Conservation (phyloP, 2,113 vertebrate genomes). For the Motacilla tschutschensis region DNA sequence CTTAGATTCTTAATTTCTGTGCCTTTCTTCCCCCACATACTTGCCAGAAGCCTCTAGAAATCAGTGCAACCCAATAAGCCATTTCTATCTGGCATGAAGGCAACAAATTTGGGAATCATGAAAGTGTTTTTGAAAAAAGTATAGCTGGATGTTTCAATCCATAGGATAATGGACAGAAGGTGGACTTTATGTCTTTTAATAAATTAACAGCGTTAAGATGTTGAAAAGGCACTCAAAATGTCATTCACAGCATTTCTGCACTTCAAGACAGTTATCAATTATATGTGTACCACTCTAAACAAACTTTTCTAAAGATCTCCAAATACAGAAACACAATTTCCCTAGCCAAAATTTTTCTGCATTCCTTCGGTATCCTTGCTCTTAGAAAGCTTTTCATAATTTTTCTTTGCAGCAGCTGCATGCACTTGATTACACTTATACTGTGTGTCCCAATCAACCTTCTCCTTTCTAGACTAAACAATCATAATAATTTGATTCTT, state of each 20-base stretch:
- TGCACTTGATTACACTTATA: background rate
- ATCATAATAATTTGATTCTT: background rate
- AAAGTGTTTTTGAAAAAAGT: background rate
- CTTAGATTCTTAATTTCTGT: background rate
- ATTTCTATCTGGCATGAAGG: background rate
- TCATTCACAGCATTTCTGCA: background rate
- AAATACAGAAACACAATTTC: background rate
- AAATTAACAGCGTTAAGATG: background rate
- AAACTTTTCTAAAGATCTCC: background rate
- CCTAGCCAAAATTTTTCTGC: background rate
- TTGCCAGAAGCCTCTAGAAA: background rate
- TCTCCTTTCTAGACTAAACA: constrained; percentile 11
- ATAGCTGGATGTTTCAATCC: background rate
- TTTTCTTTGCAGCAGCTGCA: constrained; percentile 15
- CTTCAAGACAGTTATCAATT: background rate
- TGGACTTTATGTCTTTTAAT: background rate
- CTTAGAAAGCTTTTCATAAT: background rate
- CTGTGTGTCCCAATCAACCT: background rate
- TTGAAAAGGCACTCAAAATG: background rate
- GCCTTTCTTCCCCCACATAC: background rate
- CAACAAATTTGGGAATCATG: background rate
- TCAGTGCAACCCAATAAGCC: background rate
- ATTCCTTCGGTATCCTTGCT: background rate
- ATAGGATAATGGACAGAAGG: background rate
- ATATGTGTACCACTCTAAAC: background rate